Evolutionary conservation across 2,113 vertebrate species (phyloP).

Genomic region (Heterocephalus glaber): DNA sequence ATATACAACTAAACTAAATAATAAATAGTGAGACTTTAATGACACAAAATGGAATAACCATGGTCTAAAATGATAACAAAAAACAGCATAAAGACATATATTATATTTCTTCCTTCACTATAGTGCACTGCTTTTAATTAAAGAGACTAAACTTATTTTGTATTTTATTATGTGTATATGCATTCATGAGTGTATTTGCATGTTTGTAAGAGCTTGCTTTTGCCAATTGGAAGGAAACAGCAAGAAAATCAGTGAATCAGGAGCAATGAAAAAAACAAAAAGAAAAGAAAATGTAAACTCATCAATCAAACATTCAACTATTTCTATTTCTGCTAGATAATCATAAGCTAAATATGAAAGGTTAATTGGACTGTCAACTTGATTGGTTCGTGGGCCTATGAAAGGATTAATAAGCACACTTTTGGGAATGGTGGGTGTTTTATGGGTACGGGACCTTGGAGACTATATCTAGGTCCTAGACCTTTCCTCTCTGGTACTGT

Average conservation of each 20-base stretch:
- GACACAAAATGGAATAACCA: not conserved
- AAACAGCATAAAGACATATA: not conserved
- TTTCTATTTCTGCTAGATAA: not conserved
- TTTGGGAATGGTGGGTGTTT: no score
- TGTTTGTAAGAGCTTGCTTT: not conserved
- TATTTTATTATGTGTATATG: not conserved
- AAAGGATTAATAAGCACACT: no score
- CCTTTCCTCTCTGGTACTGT: no score
- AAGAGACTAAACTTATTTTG: not conserved
- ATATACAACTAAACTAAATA: slow-evolving; percentile 14
- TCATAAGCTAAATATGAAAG: no score
- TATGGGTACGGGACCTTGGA: no score
- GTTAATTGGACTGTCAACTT: no score
- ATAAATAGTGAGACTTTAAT: slow-evolving; percentile 8
- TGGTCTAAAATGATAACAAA: not conserved
- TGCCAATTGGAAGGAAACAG: not conserved
- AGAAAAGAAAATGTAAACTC: not conserved
- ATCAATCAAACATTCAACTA: not conserved
- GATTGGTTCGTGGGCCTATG: no score
- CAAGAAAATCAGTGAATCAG: not conserved
- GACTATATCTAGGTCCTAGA: no score
- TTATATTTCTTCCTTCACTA: not conserved
- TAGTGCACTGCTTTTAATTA: not conserved
- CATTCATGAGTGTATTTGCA: no score
- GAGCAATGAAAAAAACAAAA: not conserved